Conservation (phyloP, 2,888 invertebrate genomes). For the Euclidia mi region DNA sequence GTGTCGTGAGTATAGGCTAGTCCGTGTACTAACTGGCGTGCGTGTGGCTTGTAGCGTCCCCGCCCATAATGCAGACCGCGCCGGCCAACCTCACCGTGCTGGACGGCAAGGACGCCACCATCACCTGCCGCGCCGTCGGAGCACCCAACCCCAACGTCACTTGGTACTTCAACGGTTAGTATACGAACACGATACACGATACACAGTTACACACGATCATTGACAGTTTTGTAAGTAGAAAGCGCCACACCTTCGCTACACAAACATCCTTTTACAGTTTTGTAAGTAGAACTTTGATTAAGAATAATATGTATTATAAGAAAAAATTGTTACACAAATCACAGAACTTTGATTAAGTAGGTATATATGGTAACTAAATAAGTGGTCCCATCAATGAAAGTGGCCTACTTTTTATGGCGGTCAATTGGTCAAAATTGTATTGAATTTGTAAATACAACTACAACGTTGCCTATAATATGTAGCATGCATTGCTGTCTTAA, state of each 20-base stretch:
- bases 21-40: slow-evolving; percentile 75
- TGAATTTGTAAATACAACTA: too few species aligned
- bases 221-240: slow-evolving; percentile 4
- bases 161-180: slow-evolving; percentile 97
- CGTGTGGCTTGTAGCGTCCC: slow-evolving; percentile 93
- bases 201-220: background rate
- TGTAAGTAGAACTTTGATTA: too few species aligned
- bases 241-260: background rate
- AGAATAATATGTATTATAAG: too few species aligned
- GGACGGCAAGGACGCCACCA: slow-evolving; percentile 97
- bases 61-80: slow-evolving; percentile 95
- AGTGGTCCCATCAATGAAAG: too few species aligned
- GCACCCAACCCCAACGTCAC: slow-evolving; percentile 97
- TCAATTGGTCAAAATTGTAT: too few species aligned
- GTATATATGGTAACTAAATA: too few species aligned
- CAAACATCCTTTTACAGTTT: too few species aligned
- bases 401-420: too few species aligned
- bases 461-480: too few species aligned
- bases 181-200: slow-evolving; percentile 18
- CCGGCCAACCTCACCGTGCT: slow-evolving; percentile 97
- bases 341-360: too few species aligned
- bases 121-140: slow-evolving; percentile 96
- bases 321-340: too few species aligned
- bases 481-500: too few species aligned
- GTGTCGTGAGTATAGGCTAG: slow-evolving; percentile 49